Percentiles rank a stretch among this genome's conserved stretches.
Evolutionary conservation across 2,888 invertebrate genomes (phyloP).

Genomic region (Drosophila hawaiiensis): DNA sequence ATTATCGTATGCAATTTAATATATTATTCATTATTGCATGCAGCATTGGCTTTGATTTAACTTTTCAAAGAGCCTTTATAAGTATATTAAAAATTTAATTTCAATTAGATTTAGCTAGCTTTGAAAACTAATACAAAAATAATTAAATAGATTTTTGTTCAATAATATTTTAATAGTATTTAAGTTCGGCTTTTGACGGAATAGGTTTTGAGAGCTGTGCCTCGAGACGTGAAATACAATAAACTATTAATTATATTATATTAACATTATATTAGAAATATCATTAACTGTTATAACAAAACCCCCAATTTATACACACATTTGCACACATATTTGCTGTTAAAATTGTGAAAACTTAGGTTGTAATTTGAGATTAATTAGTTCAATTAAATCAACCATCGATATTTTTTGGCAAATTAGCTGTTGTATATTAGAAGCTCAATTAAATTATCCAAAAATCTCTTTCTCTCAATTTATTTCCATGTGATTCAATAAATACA

Average conservation of each 20-base stretch:
- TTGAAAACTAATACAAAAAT: neutral
- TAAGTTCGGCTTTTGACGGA: neutral
- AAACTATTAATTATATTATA: neutral
- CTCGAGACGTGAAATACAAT: neutral
- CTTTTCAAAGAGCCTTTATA: neutral
- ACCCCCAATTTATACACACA: rapidly evolving
- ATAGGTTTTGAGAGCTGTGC: neutral
- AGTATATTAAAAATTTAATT: neutral
- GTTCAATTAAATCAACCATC: neutral
- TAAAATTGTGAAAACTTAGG: neutral
- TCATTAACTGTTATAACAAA: neutral
- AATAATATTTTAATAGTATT: neutral
- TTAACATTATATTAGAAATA: neutral
- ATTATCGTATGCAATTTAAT: neutral
- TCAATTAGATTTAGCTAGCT: neutral
- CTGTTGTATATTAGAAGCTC: neutral
- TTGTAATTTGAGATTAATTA: neutral
- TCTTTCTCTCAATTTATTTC: neutral
- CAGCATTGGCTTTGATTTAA: neutral
- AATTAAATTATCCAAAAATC: neutral
- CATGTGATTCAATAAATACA: neutral
- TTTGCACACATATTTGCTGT: neutral
- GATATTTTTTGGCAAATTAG: neutral
- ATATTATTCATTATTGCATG: neutral
- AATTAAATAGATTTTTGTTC: neutral